Base-by-base conservation (phyloP, 2,113 vertebrate genomes). In the Neoarius graeffei region DNA sequence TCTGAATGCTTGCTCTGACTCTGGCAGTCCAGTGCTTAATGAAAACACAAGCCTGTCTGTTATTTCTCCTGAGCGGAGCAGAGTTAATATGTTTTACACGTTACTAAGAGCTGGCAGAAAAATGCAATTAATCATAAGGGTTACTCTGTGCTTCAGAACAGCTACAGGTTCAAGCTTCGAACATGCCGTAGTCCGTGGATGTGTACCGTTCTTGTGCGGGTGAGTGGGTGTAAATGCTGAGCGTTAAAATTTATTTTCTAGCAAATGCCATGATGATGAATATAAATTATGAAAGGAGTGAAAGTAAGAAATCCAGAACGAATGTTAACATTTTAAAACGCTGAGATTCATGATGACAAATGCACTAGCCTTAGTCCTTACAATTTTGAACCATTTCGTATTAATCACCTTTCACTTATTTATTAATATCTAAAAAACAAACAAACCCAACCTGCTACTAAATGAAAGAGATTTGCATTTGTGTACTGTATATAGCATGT, bases 51-150 rank as follows among this genome's bases (percentile, higher is more conserved):
- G 90, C 86, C 90, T 91, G 88, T 89, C 92, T 93, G 88, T 94
- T 93, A 92, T 90, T 85, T 85, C 91, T 91, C 91, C 93, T 92
- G 91, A 92, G 93, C 89, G 84, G 35, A 87, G 91, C 91, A 93
- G 94, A 95, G 91, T 93, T 94, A 93, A 94, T 94, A 93, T 94
- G 92, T 88, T 94, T 94, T 93, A 92, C 93, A 94, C 92, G 91
- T 91, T 93, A 91, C 89, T 84, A 82, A 92, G 93, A 95, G 93
- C 93, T 93, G 93, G 93, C 94, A 95, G 93, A 92, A 93, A 93
- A 92, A 90, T 90, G 81, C 88, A 90, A 93, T 95, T 94, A 94
- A 94, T 94, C 93, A 93, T 90, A 91, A 42, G 91, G 92, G 83
- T 81, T 73, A 52, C 64, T 52, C 79, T 94, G 92, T 93, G 64